Evolutionary conservation across 2,113 vertebrate species (phyloP).

Genomic region (Zosterops lateralis): DNA sequence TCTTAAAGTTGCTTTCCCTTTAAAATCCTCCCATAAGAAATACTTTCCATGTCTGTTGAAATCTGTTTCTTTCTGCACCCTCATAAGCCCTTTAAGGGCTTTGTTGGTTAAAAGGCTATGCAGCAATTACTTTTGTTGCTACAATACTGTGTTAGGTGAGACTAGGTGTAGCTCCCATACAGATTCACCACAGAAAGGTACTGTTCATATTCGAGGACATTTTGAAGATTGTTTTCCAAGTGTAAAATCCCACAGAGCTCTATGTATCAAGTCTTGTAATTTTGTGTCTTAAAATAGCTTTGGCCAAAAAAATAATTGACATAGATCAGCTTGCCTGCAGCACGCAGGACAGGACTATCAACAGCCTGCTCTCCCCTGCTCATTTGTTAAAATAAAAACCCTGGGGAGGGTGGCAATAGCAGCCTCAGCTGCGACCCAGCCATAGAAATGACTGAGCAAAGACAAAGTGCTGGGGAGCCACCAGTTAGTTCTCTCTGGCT

Average conservation of each 20-base stretch:
- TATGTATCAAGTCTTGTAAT: neutral
- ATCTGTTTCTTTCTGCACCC: neutral
- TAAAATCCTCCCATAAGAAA: conserved; percentile 59
- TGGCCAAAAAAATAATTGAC: neutral
- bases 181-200: neutral
- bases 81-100: neutral
- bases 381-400: neutral
- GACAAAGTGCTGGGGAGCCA: neutral
- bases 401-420: neutral
- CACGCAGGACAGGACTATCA: neutral
- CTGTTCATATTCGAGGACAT: neutral
- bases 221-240: neutral
- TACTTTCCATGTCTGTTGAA: conserved; percentile 43
- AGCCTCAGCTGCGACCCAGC: neutral
- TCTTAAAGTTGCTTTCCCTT: conserved; percentile 69
- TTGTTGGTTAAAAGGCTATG: conserved; percentile 45
- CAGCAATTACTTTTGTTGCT: conserved; percentile 29
- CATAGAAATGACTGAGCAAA: neutral
- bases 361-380: neutral
- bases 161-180: neutral
- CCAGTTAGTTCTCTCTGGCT: neutral
- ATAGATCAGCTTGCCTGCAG: neutral
- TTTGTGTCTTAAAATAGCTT: neutral
- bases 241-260: neutral
- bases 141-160: neutral